Evolutionary conservation across 1,140 invertebrate genomes (phyloP).

Genomic region (Hypsibius dujardini): DNA sequence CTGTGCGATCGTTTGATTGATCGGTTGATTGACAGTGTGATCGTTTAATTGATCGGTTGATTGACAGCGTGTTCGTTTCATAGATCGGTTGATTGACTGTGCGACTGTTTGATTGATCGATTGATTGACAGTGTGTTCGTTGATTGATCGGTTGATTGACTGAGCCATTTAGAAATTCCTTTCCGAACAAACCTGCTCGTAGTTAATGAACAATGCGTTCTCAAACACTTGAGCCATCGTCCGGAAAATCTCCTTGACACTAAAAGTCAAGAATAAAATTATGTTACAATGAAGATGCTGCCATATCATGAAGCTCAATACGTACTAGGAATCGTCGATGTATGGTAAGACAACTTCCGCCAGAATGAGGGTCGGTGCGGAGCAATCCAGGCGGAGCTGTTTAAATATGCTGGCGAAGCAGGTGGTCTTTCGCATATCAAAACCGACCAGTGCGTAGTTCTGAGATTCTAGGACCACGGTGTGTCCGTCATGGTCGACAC

Average conservation of each 20-base stretch:
- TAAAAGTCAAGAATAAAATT: slow-evolving; percentile 15
- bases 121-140: no score
- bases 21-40: no score
- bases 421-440: not conserved
- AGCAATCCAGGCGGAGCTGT: slow-evolving; percentile 26
- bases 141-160: no score
- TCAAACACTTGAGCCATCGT: slow-evolving; percentile 33
- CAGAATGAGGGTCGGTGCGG: slow-evolving; percentile 33
- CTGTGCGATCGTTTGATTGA: no score
- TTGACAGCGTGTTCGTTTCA: no score
- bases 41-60: no score
- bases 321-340: slow-evolving; percentile 29
- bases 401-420: not conserved
- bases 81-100: no score
- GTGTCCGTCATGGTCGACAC: not conserved
- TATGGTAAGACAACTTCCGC: slow-evolving; percentile 39
- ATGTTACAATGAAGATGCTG: no score
- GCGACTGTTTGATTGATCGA: no score
- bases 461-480: not conserved
- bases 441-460: not conserved
- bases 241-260: slow-evolving; percentile 28
- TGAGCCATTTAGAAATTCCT: no score
- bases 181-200: slow-evolving; percentile 35
- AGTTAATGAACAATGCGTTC: slow-evolving; percentile 34
- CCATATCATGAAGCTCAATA: no score